Conservation (phyloP, 2,113 vertebrate genomes). For the Epinephelus fuscoguttatus region DNA sequence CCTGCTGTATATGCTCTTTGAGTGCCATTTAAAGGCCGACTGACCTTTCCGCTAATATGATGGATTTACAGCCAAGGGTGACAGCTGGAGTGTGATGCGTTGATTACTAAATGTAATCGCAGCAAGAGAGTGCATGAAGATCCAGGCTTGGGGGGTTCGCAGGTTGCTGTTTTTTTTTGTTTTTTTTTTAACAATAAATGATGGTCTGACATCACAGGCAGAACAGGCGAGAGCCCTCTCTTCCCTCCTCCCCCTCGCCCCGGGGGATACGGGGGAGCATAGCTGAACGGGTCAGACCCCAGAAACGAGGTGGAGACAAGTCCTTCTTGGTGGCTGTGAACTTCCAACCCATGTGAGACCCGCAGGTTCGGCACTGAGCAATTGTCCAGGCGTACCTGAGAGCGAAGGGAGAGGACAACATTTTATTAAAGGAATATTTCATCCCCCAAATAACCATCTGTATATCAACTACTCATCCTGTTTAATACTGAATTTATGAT, state of each 20-base stretch:
- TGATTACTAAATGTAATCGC: constrained; percentile 54
- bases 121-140: constrained; percentile 38
- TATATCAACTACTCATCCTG: too few species aligned
- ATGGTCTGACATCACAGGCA: constrained; percentile 86
- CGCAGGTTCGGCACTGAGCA: constrained; percentile 93
- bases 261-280: constrained; percentile 94
- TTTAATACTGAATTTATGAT: too few species aligned
- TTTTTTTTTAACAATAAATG: background rate
- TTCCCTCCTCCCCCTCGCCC: constrained; percentile 82
- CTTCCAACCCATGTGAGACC: constrained; percentile 97
- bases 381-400: constrained; percentile 96
- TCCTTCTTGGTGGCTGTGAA: constrained; percentile 96
- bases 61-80: constrained; percentile 60
- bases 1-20: constrained; percentile 8
- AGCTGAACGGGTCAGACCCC: constrained; percentile 96
- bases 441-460: too few species aligned
- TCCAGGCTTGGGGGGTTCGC: constrained; percentile 35
- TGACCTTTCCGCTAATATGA: constrained; percentile 64
- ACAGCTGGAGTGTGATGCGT: constrained; percentile 44
- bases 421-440: background rate
- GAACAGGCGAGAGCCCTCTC: constrained; percentile 87
- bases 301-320: constrained; percentile 93
- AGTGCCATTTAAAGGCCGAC: constrained; percentile 37
- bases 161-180: constrained; percentile 2
- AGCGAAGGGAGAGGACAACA: background rate